Base-by-base conservation (phyloP, 2,888 invertebrate species). In the Zygaena filipendulae region DNA sequence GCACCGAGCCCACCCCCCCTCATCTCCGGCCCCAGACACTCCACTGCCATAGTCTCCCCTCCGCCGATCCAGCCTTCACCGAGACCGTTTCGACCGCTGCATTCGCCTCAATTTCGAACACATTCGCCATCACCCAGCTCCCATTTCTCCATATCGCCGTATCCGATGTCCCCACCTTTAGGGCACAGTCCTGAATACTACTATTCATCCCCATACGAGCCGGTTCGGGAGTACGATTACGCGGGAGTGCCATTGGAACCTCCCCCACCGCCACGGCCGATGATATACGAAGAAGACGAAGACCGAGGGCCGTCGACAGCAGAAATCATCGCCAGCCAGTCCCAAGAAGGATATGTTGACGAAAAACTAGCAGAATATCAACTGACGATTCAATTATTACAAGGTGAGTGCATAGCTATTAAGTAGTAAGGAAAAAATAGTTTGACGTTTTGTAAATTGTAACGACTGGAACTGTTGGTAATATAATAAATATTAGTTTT, bases 341-440 rank as follows among this genome's bases (percentile, higher is more conserved):
- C 92, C 35, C 95, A 95, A 77, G 95, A 95, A 70, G 95, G 95
- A 72, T 95, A 95, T 66, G 87, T 95, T 41, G 95, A 95, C 61
- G 95, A 95, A 72, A 92, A 92, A 67, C 84, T 95, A 52, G 92
- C 94, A 27, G 94, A 95, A 77, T 95, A 95, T 66, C 94, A 95
- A 71, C 89, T 91, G 39, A 95, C 95, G 16, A 95, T 95, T 68
- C 88, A 90, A 54, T 87, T 91, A 60, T 80, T 95, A 52, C 94
- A 94, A 87, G 92, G 92, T 92, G 59, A 83, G 87, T 62, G n/a
- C n/a, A n/a, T n/a, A n/a, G n/a, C n/a, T n/a, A n/a, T n/a, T n/a
- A n/a, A n/a, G n/a, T n/a, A n/a, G n/a, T n/a, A n/a, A n/a, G n/a
- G n/a, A n/a, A n/a, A n/a, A n/a, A n/a, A n/a, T n/a, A n/a, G n/a